Evolutionary conservation across 2,888 invertebrate genomes (phyloP).

Genomic region (Salpingus planirostris): DNA sequence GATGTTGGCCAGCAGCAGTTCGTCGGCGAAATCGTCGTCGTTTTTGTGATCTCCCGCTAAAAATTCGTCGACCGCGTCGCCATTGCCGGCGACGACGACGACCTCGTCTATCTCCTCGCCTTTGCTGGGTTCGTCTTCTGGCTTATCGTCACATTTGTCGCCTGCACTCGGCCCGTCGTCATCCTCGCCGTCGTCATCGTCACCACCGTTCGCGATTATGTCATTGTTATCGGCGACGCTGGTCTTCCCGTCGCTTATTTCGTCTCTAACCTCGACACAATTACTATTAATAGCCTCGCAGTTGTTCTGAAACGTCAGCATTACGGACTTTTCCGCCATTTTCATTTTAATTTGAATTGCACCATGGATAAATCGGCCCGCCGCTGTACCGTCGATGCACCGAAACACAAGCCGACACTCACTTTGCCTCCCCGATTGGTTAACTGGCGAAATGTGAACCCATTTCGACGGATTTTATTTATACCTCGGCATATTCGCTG

Average conservation of each 20-base stretch:
- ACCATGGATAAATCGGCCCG: constrained; percentile 2
- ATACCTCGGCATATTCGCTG: constrained; percentile 15
- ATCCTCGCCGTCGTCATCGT: neutral
- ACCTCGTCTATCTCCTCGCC: too few species aligned
- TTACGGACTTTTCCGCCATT: constrained; percentile 26
- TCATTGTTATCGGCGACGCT: constrained; percentile 19
- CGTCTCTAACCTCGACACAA: constrained; percentile 21
- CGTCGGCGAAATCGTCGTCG: constrained; percentile 24
- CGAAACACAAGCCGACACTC: constrained; percentile 4
- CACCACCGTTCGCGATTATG: constrained; percentile 15
- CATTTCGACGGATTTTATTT: constrained; percentile 14
- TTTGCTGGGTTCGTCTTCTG: constrained; percentile 17
- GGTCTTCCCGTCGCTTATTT: constrained; percentile 14
- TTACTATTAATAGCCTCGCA: constrained; percentile 27
- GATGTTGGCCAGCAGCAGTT: constrained; percentile 13
- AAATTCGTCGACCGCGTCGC: constrained; percentile 32
- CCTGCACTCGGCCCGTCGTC: constrained; percentile 10
- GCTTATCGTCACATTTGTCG: too few species aligned
- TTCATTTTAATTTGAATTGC: constrained; percentile 20
- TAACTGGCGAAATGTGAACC: constrained; percentile 9
- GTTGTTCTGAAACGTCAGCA: constrained; percentile 24
- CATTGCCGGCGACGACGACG: too few species aligned
- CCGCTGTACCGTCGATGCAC: constrained; percentile 1
- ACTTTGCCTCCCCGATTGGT: constrained; percentile 6
- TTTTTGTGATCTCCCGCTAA: constrained; percentile 34